A percentile compares a stretch with the other conserved stretches of the same genome.
Evolutionary conservation across 2,113 vertebrate genomes (phyloP).

Genomic region (Falcunculus frontatus): DNA sequence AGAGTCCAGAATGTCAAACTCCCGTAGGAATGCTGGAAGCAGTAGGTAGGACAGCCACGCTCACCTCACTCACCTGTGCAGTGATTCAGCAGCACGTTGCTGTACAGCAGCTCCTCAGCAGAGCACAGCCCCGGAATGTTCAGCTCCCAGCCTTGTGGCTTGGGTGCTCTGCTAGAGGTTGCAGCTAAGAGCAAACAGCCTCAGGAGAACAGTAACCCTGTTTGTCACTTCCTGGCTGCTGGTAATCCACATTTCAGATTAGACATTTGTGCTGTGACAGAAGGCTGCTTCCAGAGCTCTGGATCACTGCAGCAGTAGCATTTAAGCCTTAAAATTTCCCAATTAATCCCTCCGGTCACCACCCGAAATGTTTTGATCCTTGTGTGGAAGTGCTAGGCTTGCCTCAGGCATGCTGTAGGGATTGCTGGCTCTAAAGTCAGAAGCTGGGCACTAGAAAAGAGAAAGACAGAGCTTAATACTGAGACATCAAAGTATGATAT

Average conservation of each 20-base stretch:
- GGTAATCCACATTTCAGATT: background rate
- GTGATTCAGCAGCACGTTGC: background rate
- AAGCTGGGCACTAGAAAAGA: background rate
- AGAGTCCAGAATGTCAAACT: conserved; percentile 4
- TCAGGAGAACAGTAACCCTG: background rate
- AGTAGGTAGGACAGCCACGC: background rate
- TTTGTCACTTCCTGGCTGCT: background rate
- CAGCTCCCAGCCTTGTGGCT: background rate
- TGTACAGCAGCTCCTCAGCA: background rate
- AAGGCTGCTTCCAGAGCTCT: background rate
- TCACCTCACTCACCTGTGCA: background rate
- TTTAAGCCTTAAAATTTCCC: background rate
- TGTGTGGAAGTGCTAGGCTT: background rate
- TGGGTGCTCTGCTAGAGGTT: background rate
- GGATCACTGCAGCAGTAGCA: background rate
- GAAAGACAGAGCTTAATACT: background rate
- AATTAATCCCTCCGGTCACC: background rate
- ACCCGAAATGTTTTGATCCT: background rate
- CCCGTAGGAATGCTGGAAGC: background rate
- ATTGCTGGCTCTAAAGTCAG: background rate
- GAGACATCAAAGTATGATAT: background rate
- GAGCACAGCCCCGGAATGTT: background rate
- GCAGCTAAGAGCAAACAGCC: background rate
- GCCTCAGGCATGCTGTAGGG: background rate
- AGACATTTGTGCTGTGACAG: background rate